Percentiles rank a stretch among this genome's conserved stretches.
Conservation (phyloP, 2,888 invertebrate genomes). For the Acleris laterana region DNA sequence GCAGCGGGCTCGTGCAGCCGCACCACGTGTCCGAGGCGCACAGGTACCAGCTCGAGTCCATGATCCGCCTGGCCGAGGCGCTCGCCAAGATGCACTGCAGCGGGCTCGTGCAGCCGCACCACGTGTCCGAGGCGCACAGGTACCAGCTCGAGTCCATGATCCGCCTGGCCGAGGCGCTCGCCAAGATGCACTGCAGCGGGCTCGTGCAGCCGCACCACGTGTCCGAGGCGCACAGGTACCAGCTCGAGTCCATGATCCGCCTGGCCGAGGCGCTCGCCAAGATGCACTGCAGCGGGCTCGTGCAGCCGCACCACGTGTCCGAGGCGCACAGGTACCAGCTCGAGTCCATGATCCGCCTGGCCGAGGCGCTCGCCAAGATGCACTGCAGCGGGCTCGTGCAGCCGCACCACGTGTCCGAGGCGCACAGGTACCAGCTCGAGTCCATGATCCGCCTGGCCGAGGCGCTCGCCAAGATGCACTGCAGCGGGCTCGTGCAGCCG, state of each 20-base stretch:
- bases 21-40: slow-evolving; percentile 93
- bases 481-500: slow-evolving; percentile 93
- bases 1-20: slow-evolving; percentile 93
- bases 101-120: slow-evolving; percentile 93
- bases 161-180: slow-evolving; percentile 97
- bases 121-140: slow-evolving; percentile 90
- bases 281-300: slow-evolving; percentile 96
- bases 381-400: slow-evolving; percentile 96
- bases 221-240: slow-evolving; percentile 88
- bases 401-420: slow-evolving; percentile 94
- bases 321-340: slow-evolving; percentile 88
- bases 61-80: slow-evolving; percentile 98
- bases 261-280: slow-evolving; percentile 98
- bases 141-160: slow-evolving; percentile 92
- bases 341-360: slow-evolving; percentile 93
- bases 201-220: slow-evolving; percentile 95
- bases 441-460: slow-evolving; percentile 97
- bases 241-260: slow-evolving; percentile 92
- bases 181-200: slow-evolving; percentile 97
- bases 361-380: slow-evolving; percentile 98
- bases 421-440: slow-evolving; percentile 85
- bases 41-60: slow-evolving; percentile 86
- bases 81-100: slow-evolving; percentile 98
- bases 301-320: slow-evolving; percentile 93
- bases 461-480: slow-evolving; percentile 98